Percentiles rank a stretch among this genome's conserved stretches.
Evolutionary conservation across 2,888 invertebrate species (phyloP).

Genomic region (Halictus quadricinctus): DNA sequence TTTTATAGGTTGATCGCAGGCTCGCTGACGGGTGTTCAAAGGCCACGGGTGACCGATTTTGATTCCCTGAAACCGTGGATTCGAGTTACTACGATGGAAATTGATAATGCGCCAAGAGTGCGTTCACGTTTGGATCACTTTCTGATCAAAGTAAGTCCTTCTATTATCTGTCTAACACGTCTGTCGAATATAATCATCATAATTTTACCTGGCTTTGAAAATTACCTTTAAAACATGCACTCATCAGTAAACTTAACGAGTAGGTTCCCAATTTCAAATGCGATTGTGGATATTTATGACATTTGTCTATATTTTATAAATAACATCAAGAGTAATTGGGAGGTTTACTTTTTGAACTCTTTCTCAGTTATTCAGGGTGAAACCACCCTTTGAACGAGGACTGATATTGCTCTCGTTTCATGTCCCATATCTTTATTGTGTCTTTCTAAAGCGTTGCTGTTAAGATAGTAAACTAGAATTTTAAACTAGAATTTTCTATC

Average conservation of each 20-base stretch:
- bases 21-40: neutral
- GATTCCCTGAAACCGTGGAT: slow-evolving; percentile 15
- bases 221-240: neutral
- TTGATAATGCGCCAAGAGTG: neutral
- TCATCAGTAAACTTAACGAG: neutral
- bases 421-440: too few species aligned
- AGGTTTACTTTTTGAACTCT: too few species aligned
- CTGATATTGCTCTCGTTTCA: too few species aligned
- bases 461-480: too few species aligned
- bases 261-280: neutral
- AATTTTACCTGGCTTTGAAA: neutral
- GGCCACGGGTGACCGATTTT: neutral
- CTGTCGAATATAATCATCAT: neutral
- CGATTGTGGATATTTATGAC: neutral
- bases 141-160: neutral
- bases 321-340: too few species aligned
- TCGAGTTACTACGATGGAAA: neutral
- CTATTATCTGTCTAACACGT: neutral
- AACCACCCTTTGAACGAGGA: too few species aligned
- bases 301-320: neutral
- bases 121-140: neutral
- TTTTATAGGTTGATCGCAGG: slow-evolving; percentile 31
- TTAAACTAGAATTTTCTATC: too few species aligned
- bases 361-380: too few species aligned
- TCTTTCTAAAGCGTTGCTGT: too few species aligned